Conservation (phyloP, 2,797 vertebrate species). For the Pogonophryne albipinna region DNA sequence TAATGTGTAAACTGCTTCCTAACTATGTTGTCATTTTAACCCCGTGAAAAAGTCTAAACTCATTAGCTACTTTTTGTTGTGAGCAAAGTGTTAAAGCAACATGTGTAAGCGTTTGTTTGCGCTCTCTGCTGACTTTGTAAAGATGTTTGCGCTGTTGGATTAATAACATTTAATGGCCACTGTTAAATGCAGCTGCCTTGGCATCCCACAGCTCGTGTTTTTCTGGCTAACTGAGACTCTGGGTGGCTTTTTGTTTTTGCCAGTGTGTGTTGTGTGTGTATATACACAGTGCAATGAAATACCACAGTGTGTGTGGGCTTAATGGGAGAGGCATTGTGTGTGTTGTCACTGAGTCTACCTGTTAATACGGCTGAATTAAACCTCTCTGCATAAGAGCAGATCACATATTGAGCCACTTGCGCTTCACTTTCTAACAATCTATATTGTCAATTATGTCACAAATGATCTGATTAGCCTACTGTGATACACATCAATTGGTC, state of each 20-base stretch:
- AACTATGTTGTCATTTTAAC: constrained; percentile 56
- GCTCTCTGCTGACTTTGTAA: constrained; percentile 78
- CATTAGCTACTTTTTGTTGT: constrained; percentile 72
- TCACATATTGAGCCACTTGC: constrained; percentile 53
- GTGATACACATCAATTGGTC: constrained; percentile 74
- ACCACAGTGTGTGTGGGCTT: constrained; percentile 53
- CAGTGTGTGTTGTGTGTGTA: constrained; percentile 37
- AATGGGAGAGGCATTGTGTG: constrained; percentile 40
- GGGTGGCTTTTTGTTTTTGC: constrained; percentile 71
- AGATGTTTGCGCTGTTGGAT: constrained; percentile 82
- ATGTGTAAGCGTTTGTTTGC: constrained; percentile 83
- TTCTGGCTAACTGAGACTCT: constrained; percentile 69
- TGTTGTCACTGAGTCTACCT: constrained; percentile 57
- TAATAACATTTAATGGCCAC: constrained; percentile 84
- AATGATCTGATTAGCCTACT: constrained; percentile 77
- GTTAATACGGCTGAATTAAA: constrained; percentile 24
- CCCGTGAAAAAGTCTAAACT: constrained; percentile 38
- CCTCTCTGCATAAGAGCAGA: constrained; percentile 21
- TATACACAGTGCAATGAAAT: constrained; percentile 26
- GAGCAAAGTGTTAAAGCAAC: constrained; percentile 74
- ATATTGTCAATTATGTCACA: constrained; percentile 77
- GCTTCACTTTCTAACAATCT: constrained; percentile 63
- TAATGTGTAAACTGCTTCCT: constrained; percentile 53
- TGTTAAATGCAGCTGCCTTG: constrained; percentile 83
- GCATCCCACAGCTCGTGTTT: constrained; percentile 76